Evolutionary conservation across 2,113 vertebrate species (phyloP).

Genomic region (Halcyon senegalensis): DNA sequence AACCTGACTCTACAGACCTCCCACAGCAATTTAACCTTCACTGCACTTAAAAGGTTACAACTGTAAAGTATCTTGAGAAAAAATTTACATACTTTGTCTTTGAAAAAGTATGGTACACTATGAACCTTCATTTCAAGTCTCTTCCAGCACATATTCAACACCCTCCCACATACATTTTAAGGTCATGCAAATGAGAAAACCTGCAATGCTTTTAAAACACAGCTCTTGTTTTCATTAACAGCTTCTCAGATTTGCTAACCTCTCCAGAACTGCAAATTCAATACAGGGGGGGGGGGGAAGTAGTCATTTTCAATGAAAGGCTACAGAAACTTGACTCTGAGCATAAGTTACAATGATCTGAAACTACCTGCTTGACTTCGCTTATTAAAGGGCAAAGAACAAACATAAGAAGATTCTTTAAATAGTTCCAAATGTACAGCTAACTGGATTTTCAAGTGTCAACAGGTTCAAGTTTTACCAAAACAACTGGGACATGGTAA

Average conservation of each 20-base stretch:
- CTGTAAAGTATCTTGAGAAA: neutral
- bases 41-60: neutral
- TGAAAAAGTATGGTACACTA: neutral
- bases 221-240: neutral
- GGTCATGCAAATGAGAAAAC: constrained; percentile 33
- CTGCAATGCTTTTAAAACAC: neutral
- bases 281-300: neutral
- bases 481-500: neutral
- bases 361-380: neutral
- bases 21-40: neutral
- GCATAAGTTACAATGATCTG: neutral
- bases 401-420: neutral
- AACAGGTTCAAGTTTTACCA: neutral
- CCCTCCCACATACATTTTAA: constrained; percentile 1
- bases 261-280: neutral
- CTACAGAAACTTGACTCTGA: neutral
- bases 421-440: neutral
- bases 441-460: neutral
- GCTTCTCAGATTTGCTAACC: neutral
- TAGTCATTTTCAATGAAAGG: neutral
- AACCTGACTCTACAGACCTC: neutral
- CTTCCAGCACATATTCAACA: constrained; percentile 20
- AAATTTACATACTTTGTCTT: neutral
- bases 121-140: neutral
- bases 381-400: neutral